Conservation (phyloP, 1,140 invertebrate genomes). For the Megalonaias nervosa region DNA sequence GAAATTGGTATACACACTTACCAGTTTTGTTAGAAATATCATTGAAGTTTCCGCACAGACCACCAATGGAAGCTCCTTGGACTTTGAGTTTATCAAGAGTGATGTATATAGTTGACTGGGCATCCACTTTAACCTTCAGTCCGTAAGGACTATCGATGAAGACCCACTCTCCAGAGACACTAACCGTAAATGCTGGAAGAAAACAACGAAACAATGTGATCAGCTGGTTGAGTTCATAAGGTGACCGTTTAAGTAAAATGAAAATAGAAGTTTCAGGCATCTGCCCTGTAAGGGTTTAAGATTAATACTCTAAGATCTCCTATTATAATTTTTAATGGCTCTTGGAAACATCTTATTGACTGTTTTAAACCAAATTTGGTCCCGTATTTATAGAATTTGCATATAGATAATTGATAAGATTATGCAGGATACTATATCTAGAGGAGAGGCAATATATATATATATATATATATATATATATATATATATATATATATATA, state of each 20-base stretch:
- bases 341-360: neutral
- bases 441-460: no score
- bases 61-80: constrained; percentile 7
- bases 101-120: constrained; percentile 22
- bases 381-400: no score
- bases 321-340: neutral
- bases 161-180: constrained; percentile 6
- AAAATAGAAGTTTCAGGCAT: neutral
- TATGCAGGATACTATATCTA: no score
- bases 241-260: neutral
- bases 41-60: constrained; percentile 37
- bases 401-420: no score
- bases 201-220: neutral
- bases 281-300: neutral
- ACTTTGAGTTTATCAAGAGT: constrained; percentile 10
- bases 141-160: constrained; percentile 11
- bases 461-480: no score
- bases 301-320: neutral
- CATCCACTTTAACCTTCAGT: constrained; percentile 25
- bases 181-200: constrained; percentile 16
- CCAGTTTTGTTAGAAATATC: neutral
- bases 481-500: no score
- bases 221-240: neutral
- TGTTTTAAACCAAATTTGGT: neutral
- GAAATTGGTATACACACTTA: neutral